A percentile compares a stretch with the other conserved stretches of the same genome.
Conservation (phyloP, 2,113 vertebrate species). For the Rostratula benghalensis region DNA sequence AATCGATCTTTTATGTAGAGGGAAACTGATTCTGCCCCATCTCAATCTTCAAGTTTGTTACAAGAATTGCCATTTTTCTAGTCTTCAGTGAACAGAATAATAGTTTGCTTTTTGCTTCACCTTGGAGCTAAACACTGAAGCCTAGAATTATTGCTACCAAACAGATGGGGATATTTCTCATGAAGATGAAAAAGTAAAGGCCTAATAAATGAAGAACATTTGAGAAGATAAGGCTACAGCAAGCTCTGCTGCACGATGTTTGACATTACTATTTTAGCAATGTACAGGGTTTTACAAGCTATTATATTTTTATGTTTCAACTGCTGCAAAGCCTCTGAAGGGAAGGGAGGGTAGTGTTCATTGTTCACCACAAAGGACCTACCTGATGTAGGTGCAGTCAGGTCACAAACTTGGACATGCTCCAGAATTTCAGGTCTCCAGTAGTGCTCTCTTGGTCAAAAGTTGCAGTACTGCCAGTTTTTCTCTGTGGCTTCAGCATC, state of each 20-base stretch:
- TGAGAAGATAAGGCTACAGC: slow-evolving; percentile 24
- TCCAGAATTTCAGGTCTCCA: not conserved
- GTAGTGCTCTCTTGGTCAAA: not conserved
- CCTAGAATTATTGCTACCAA: slow-evolving; percentile 12
- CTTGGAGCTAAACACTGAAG: slow-evolving; percentile 36
- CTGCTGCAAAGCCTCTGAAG: not conserved
- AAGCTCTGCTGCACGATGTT: not conserved
- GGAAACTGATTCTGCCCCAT: not conserved
- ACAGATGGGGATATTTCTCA: slow-evolving; percentile 47
- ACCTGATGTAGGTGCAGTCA: not conserved
- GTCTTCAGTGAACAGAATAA: slow-evolving; percentile 32
- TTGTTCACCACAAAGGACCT: not conserved
- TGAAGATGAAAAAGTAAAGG: slow-evolving; percentile 17
- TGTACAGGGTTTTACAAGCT: not conserved
- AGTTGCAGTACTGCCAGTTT: not conserved
- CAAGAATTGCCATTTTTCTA: slow-evolving; percentile 23
- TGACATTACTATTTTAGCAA: slow-evolving; percentile 2
- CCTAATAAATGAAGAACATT: slow-evolving; percentile 30
- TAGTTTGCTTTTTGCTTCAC: slow-evolving; percentile 33
- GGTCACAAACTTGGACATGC: not conserved
- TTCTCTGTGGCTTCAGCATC: not conserved
- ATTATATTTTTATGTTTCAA: not conserved
- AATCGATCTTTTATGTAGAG: not conserved
- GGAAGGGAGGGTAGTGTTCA: not conserved
- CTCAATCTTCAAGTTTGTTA: not conserved